Percentiles rank a stretch among this genome's conserved stretches.
Conservation (phyloP, 2,888 invertebrate species). For the Sinopyrophorus schimmeli region DNA sequence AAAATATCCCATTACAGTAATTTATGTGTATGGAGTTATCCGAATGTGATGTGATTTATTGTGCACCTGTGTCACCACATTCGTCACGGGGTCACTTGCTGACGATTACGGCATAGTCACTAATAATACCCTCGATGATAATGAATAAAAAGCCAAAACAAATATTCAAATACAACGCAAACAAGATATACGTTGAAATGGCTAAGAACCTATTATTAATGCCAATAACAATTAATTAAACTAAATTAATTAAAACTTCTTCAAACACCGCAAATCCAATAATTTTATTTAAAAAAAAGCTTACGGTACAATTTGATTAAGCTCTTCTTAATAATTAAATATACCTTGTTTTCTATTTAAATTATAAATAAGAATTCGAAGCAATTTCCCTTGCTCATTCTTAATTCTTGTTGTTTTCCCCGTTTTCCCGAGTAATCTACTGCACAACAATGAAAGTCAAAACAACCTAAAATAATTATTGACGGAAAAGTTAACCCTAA, state of each 20-base stretch:
- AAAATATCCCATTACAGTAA: constrained; percentile 20
- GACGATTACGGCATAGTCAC: constrained; percentile 30
- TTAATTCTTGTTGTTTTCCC: constrained; percentile 5
- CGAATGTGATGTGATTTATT: constrained; percentile 42
- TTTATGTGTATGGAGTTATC: constrained; percentile 25
- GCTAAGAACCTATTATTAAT: no score
- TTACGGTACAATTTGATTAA: no score
- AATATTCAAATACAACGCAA: no score
- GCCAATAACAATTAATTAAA: no score
- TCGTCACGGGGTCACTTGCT: constrained; percentile 40
- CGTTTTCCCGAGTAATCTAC: constrained; percentile 8
- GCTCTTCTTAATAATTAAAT: no score
- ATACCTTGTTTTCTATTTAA: constrained; percentile 8
- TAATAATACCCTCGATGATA: no score
- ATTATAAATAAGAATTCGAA: constrained; percentile 16
- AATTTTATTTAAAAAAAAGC: no score
- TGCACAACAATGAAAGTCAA: constrained; percentile 18
- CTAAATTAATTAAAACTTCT: no score
- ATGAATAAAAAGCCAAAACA: no score
- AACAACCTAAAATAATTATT: constrained; percentile 26
- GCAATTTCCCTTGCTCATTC: constrained; percentile 11
- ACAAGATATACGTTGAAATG: no score
- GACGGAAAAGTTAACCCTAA: constrained; percentile 28
- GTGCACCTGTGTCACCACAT: constrained; percentile 43
- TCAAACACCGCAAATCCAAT: no score